phyloP scores from a whole-genome alignment of 1,140 invertebrate genomes.

The Conopomorpha cramerella region DNA sequence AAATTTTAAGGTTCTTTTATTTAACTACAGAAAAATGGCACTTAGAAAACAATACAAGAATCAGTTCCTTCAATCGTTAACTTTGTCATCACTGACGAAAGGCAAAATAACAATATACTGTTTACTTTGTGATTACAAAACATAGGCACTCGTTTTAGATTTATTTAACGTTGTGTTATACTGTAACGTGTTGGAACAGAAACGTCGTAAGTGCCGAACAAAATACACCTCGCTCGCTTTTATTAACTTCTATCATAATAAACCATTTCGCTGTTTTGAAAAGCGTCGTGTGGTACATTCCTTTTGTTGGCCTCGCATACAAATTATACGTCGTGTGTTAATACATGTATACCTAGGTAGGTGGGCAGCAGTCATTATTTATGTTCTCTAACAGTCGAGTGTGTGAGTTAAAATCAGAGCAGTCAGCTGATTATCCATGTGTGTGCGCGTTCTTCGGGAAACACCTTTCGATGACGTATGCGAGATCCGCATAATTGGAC shows the following conservation, averaged over 20 bases:
- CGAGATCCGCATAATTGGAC: constrained; percentile 55
- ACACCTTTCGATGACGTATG: constrained; percentile 58
- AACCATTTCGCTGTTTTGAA: too few species aligned
- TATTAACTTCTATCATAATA: too few species aligned
- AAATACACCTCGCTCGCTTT: constrained; percentile 27
- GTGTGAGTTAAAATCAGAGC: constrained; percentile 58
- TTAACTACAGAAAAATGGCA: too few species aligned
- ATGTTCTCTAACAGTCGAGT: constrained; percentile 55
- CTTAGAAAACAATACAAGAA: too few species aligned
- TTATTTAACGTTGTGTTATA: constrained; percentile 52
- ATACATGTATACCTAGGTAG: constrained; percentile 54
- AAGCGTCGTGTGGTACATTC: constrained; percentile 41
- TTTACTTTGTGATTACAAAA: constrained; percentile 9
- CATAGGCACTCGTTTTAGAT: constrained; percentile 43
- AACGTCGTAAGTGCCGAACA: constrained; percentile 38
- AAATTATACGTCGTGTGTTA: constrained; percentile 51
- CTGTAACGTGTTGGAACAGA: constrained; percentile 10
- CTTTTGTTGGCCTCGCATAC: constrained; percentile 39
- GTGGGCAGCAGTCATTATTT: constrained; percentile 59
- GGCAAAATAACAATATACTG: too few species aligned
- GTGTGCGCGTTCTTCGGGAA: constrained; percentile 57
- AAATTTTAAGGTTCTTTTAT: too few species aligned
- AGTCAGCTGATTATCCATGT: constrained; percentile 53
- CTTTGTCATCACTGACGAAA: too few species aligned
- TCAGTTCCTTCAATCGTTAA: too few species aligned